Base-by-base conservation (phyloP, 1,140 invertebrate genomes). In the Drosophila rufa region DNA sequence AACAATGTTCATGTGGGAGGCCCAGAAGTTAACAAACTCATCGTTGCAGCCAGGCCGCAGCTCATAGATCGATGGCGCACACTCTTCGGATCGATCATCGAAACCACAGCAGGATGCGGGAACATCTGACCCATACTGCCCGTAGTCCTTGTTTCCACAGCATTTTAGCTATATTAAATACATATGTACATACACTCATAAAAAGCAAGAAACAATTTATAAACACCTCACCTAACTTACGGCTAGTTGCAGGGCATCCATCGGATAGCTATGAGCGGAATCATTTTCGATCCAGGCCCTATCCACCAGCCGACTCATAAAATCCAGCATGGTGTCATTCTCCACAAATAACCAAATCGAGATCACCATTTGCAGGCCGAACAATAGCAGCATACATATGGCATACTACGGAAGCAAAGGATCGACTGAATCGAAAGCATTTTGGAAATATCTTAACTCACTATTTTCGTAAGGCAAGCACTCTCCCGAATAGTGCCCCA, bases 401-500 rank as follows among this genome's bases (percentile, higher is more conserved):
- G 95, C 94, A 90, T 95, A 96, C 95, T 96, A 85, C 12, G 5
- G 45, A 43, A 14, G 27, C 3, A 33, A 25, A 3, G 1, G 4
- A n/a, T 50, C 2, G 4, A 4, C 2, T 12, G 1, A 27, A 38
- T 3, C 15, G 40, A 22, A 33, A 25, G 64, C n/a, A 42, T 43
- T 45, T 45, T 40, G 6, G 9, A 33, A 11, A 17, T 19, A 25
- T 22, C 4, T 38, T 2, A 11, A 93, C 94, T 94, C 93, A 97
- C 96, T 69, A 96, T 96, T 77, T 96, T 94, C 12, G 96, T 94
- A 95, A 97, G 97, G 92, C 96, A 97, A 75, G 96, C 94, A 84
- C 95, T 97, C 84, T 97, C 96, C 67, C 96, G 94, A 45, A 96
- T 95, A 2, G 97, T 96, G 42, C 97, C 97, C 82, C 96, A 97